Percentiles rank a stretch among this genome's conserved stretches.
Conservation (phyloP, 2,797 vertebrate genomes). For the Myiotriccus ornatus region DNA sequence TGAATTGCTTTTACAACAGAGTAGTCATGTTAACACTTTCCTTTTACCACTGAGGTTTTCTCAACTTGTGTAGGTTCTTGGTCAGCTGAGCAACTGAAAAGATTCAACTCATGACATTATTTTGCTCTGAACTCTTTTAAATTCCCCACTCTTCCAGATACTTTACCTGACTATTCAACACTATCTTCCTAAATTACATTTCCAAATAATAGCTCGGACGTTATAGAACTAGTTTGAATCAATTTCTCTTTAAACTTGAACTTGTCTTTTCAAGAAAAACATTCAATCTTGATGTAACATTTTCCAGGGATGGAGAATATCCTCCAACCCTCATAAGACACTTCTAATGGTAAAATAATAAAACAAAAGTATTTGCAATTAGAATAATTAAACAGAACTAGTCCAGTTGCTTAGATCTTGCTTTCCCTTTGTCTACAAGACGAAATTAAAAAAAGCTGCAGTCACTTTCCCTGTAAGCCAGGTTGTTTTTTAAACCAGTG, state of each 20-base stretch:
- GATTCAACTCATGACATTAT: background rate
- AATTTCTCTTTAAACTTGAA: background rate
- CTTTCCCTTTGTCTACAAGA: background rate
- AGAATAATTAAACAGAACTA: background rate
- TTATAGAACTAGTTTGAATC: background rate
- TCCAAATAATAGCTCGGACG: background rate
- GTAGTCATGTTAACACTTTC: background rate
- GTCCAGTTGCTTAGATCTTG: background rate
- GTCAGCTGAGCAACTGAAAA: background rate
- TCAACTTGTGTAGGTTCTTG: background rate
- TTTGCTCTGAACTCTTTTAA: background rate
- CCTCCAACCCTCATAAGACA: background rate
- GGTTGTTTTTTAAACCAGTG: background rate
- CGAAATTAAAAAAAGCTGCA: background rate
- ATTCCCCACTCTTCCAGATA: background rate
- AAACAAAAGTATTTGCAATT: background rate
- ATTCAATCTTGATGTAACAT: background rate
- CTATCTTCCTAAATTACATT: background rate
- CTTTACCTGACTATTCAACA: background rate
- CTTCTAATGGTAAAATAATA: background rate
- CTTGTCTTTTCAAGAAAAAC: background rate
- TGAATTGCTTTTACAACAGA: background rate
- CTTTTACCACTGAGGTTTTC: background rate
- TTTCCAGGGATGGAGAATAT: background rate
- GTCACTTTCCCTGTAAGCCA: background rate